These are phyloP conservation scores for Polyommatus icarus DNA, from an alignment of 2,888 invertebrate genomes.

Conservation along the genomic window DNA sequence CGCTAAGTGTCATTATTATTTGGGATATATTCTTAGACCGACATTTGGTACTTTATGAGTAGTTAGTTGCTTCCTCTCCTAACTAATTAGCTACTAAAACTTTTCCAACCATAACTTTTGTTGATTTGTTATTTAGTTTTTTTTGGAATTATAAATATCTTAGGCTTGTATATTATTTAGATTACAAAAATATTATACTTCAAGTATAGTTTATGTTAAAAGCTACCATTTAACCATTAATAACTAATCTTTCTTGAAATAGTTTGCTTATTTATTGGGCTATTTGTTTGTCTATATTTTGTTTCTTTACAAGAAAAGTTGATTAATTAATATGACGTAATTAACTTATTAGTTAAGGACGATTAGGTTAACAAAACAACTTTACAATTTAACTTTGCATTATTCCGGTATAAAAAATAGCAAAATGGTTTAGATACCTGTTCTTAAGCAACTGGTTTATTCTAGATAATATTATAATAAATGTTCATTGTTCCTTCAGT, in stretches of 20 bases:
- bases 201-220: too few species aligned
- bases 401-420: background rate
- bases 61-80: conserved; percentile 17
- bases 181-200: too few species aligned
- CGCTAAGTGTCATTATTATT: conserved; percentile 12
- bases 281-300: background rate
- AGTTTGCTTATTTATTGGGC: background rate
- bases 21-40: background rate
- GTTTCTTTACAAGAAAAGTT: background rate
- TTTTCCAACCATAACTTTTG: background rate
- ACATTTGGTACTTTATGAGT: conserved; percentile 16
- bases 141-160: background rate
- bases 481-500: background rate
- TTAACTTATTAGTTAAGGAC: background rate
- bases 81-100: background rate
- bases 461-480: background rate
- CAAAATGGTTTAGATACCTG: background rate
- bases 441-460: background rate
- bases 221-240: too few species aligned
- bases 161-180: background rate
- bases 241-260: background rate
- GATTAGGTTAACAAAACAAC: background rate
- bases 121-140: background rate
- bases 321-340: background rate
- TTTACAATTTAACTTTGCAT: conserved; percentile 8